Conservation (phyloP, 2,113 vertebrate species). For the Pogona vitticeps region DNA sequence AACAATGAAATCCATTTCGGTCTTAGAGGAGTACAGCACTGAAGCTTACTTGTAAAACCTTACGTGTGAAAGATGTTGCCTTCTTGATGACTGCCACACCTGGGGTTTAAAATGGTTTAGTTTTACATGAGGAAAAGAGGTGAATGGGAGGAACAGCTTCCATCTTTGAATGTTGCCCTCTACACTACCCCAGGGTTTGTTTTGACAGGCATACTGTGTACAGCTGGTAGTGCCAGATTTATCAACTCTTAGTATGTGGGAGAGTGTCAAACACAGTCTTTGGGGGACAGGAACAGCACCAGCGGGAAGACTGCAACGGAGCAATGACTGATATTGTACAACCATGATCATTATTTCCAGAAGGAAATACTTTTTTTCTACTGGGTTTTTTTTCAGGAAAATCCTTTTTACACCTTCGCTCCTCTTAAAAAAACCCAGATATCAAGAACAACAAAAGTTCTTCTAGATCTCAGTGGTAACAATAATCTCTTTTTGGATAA, state of each 20-base stretch:
- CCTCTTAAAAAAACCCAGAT: background rate
- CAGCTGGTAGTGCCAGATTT: background rate
- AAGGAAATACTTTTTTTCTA: slow-evolving; percentile 15
- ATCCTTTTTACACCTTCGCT: background rate
- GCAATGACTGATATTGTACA: background rate
- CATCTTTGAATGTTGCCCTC: background rate
- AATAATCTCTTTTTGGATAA: slow-evolving; percentile 35
- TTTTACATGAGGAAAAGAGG: background rate
- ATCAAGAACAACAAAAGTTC: background rate
- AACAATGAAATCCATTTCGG: background rate
- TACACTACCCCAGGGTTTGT: background rate
- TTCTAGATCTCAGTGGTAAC: background rate
- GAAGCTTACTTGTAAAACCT: background rate
- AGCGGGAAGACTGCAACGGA: background rate
- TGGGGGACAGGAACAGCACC: background rate
- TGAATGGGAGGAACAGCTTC: background rate
- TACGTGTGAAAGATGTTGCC: background rate
- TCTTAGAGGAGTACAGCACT: background rate
- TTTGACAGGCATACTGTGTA: background rate
- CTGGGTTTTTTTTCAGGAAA: too few species aligned
- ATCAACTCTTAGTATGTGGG: background rate
- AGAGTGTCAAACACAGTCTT: background rate
- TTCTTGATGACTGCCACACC: background rate
- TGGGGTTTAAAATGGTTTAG: background rate
- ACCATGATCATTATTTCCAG: background rate